Conservation (phyloP, 2,888 invertebrate genomes). For the Listrodromus nycthemerus region DNA sequence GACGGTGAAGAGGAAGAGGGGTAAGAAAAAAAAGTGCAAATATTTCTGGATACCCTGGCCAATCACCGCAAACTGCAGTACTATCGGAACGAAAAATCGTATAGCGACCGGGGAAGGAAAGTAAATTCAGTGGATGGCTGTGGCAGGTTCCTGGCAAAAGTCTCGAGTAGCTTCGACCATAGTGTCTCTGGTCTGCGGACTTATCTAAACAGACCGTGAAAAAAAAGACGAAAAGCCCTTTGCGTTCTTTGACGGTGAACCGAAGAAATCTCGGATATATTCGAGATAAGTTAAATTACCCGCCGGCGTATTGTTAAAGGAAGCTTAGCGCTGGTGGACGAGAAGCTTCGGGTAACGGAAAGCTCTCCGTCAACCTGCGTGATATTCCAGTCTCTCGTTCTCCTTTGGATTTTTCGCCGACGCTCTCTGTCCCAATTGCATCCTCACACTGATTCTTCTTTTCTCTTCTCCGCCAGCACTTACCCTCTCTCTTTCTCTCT, state of each 20-base stretch:
- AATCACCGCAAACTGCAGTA: slow-evolving; percentile 8
- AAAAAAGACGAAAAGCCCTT: slow-evolving; percentile 6
- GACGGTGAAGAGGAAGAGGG: slow-evolving; percentile 11
- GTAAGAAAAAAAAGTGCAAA: slow-evolving; percentile 15
- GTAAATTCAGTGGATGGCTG: slow-evolving; percentile 41
- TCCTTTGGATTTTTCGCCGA: slow-evolving; percentile 42
- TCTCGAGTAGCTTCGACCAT: slow-evolving; percentile 29
- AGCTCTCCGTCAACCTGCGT: slow-evolving; percentile 45
- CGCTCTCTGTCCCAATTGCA: slow-evolving; percentile 43
- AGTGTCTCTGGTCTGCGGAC: slow-evolving; percentile 27
- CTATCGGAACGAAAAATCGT: slow-evolving; percentile 50
- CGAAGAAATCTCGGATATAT: slow-evolving; percentile 65
- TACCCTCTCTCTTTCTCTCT: background rate
- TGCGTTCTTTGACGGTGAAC: slow-evolving; percentile 62
- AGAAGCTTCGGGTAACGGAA: background rate
- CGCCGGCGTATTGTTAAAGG: slow-evolving; percentile 65
- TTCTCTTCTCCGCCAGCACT: background rate
- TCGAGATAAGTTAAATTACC: slow-evolving; percentile 71
- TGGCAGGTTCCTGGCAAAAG: slow-evolving; percentile 45
- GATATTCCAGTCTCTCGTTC: slow-evolving; percentile 53
- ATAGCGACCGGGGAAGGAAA: slow-evolving; percentile 10
- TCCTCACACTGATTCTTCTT: slow-evolving; percentile 17
- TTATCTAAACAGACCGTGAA: slow-evolving; percentile 63
- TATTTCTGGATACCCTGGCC: slow-evolving; percentile 33
- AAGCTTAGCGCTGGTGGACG: slow-evolving; percentile 53